Conservation (phyloP, 2,113 vertebrate genomes). For the Leiothrix lutea region DNA sequence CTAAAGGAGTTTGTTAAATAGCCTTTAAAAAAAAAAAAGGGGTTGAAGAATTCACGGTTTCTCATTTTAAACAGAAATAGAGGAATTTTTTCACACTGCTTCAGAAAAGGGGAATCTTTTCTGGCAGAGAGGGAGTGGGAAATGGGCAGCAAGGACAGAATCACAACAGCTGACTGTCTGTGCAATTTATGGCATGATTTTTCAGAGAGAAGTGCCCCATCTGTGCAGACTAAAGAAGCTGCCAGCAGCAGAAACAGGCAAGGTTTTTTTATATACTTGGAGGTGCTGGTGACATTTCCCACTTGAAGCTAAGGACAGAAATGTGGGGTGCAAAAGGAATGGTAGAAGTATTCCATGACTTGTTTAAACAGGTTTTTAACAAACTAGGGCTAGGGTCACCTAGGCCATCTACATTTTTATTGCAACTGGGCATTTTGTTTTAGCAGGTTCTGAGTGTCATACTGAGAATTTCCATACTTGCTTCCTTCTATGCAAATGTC, state of each 20-base stretch:
- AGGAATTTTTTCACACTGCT: neutral
- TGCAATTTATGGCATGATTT: constrained; percentile 11
- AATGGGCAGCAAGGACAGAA: constrained; percentile 2
- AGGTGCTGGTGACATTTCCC: neutral
- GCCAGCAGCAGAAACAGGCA: neutral
- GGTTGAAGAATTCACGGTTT: neutral
- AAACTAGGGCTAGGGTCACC: neutral
- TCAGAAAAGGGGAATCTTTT: neutral
- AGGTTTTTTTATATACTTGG: neutral
- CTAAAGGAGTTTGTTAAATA: neutral
- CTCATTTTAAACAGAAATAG: neutral
- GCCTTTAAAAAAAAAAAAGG: too few relatives aligned
- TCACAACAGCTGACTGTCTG: neutral
- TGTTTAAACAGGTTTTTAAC: neutral
- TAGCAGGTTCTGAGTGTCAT: neutral
- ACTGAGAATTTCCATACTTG: neutral
- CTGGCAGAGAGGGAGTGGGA: neutral
- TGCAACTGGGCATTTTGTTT: neutral
- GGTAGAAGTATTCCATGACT: neutral
- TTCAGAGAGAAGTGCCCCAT: neutral
- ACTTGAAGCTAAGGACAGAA: neutral
- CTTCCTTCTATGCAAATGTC: neutral
- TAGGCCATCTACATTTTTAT: neutral
- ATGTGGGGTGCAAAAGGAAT: neutral
- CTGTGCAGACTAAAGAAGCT: neutral